Base-by-base conservation (phyloP, 2,888 invertebrate genomes). In the Bombylius major region DNA sequence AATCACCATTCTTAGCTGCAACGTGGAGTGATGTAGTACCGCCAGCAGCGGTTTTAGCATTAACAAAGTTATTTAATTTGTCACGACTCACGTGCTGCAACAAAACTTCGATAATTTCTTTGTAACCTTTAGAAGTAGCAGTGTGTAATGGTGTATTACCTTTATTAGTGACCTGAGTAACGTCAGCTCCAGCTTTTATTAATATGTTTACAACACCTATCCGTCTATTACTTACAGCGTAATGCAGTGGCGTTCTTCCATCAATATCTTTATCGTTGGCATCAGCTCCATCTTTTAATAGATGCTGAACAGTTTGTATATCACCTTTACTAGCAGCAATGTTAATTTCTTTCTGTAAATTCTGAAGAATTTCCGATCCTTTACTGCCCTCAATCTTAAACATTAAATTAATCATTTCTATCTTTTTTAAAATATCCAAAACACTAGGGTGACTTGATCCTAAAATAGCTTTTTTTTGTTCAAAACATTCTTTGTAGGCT, bases 211-310 rank as follows among this genome's bases (percentile, higher is more conserved):
- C 55, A 32, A 59, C 53, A 14, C 51, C 11, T 51, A 34, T 31
- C 33, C 60, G 39, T 6, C 55, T 56, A 53, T 51, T 60, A 47
- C 53, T 50, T 50, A 61, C 56, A 47, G 65, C 64, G 51, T 49
- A 60, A 55, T 64, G 64, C 12, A 65, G 46, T 13, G 60, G 53
- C 5, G 60, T 61, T 44, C 55, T 50, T 31, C 62, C 64, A 23
- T 59, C 50, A 7, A 4, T 45, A 4, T 31, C 49, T 11, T 33
- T 44, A 7, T 50, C 50, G 53, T 59, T 50, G 3, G 59, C 48
- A 42, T 54, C 14, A 42, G 32, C 32, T 11, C 53, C 54, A 13
- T 44, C 13, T 31, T 14, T 51, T 49, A 58, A 34, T 23, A 55
- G 6, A 50, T 47, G 31, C 9, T n/a, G n/a, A n/a, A n/a, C 56